Conservation (phyloP, 2,888 invertebrate genomes). For the Lathronympha strigana region DNA sequence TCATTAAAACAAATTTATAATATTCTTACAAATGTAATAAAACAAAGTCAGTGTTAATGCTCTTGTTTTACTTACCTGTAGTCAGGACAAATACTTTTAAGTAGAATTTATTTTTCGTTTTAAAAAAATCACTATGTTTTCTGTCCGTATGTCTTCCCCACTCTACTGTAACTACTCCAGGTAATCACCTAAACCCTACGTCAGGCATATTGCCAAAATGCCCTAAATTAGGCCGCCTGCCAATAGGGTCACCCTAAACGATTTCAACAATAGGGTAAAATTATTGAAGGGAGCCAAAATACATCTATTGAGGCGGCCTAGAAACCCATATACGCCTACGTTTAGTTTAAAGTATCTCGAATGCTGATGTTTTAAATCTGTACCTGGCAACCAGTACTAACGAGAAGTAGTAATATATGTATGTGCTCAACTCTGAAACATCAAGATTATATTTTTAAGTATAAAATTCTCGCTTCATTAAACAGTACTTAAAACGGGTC, state of each 20-base stretch:
- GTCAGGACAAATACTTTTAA: not conserved
- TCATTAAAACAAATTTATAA: no score
- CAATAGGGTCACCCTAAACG: constrained; percentile 13
- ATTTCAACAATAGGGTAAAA: constrained; percentile 25
- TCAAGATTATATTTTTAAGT: constrained; percentile 1
- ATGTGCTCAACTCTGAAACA: not conserved
- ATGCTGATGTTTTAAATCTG: constrained; percentile 18
- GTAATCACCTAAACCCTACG: not conserved
- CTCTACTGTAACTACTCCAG: not conserved
- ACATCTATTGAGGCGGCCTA: constrained; percentile 14
- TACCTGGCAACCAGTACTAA: not conserved
- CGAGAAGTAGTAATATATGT: not conserved
- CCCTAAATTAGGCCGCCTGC: constrained; percentile 19
- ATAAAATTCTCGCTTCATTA: no score
- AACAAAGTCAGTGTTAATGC: no score
- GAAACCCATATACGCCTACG: constrained; percentile 9
- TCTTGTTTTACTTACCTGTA: no score
- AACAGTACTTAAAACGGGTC: no score
- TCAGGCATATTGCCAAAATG: not conserved
- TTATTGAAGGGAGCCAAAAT: not conserved
- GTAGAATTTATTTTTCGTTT: not conserved
- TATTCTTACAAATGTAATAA: no score
- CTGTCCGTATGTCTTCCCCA: not conserved
- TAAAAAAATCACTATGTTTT: not conserved
- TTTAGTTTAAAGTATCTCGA: not conserved